Evolutionary conservation across 2,888 invertebrate genomes (phyloP), one percentile per base, ranked within the genome.

Genomic region (Drosophila austrosaltans): DNA sequence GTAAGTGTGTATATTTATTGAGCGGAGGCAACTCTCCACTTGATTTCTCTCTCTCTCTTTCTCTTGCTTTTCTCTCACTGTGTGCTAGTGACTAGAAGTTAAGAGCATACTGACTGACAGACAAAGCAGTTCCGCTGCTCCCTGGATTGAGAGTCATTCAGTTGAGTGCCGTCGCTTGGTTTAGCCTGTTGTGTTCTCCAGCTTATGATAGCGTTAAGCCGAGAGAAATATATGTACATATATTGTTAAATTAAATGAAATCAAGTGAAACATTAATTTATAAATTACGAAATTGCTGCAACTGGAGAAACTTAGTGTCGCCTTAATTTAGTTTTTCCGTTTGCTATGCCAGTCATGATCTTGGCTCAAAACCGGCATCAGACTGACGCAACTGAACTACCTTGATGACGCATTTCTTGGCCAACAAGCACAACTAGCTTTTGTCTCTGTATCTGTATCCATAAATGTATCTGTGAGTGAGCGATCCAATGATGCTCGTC

Each of bases 361-460:
- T 80, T 78, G 78, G 69, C 83, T 85, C 69, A 58, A 76, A 83
- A 79, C 82, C 83, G 85, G 82, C 84, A 77, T 58, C 66, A 79
- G 79, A 53, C 60, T 61, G 60, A 36, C 25, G 36, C 32, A 62
- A 39, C 48, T 48, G 25, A 36, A 57, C 57, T 39, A 72, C 53
- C 81, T 84, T 85, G 83, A 85, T 84, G 83, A 84, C 83, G 83
- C 83, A 84, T 83, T 78, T 73, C 72, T 78, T 76, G 61, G 59
- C 67, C 64, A 72, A 66, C 66, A 74, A 63, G 65, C 36, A 59
- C 58, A 69, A 69, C 64, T 58, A 62, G 48, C 30, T 40, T 39
- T 39, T 68, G 71, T 69, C 56, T 39, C 53, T 64, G 70, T 69
- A 44, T 32, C 44, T 64, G 72, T 59, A 20, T 36, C 25, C 66